Evolutionary conservation across 2,888 invertebrate species (phyloP).

Genomic region (Prosopocoilus inquinatus): DNA sequence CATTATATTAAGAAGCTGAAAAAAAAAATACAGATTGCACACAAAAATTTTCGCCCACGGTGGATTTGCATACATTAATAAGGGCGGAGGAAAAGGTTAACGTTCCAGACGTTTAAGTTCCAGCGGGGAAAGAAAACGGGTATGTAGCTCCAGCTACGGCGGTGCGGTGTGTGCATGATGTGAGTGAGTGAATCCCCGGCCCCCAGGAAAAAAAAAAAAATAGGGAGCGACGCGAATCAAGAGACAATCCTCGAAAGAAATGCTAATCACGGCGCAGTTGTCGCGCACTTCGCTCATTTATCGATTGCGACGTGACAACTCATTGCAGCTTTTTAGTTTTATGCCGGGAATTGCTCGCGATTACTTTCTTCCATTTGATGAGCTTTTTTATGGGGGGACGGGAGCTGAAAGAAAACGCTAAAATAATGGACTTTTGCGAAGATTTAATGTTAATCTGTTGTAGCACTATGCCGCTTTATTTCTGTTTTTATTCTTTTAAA

Average conservation of each 20-base stretch:
- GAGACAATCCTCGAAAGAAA: constrained; percentile 38
- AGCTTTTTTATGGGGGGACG: constrained; percentile 26
- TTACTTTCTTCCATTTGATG: constrained; percentile 39
- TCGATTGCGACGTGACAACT: constrained; percentile 43
- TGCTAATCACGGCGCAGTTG: constrained; percentile 39
- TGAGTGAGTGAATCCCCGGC: constrained; percentile 9
- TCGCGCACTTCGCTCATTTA: constrained; percentile 42
- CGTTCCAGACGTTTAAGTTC: constrained; percentile 2
- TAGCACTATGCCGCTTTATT: neutral
- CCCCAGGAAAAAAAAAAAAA: no score
- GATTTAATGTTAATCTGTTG: constrained; percentile 30
- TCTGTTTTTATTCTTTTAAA: no score
- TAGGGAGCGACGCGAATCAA: constrained; percentile 11
- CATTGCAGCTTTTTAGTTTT: constrained; percentile 43
- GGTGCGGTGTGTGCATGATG: neutral
- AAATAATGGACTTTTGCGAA: constrained; percentile 34
- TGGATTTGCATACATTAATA: constrained; percentile 2
- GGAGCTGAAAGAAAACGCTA: constrained; percentile 29
- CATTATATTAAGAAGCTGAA: constrained; percentile 1
- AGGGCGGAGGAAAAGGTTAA: constrained; percentile 1
- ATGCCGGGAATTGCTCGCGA: constrained; percentile 36
- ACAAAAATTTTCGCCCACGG: constrained; percentile 1
- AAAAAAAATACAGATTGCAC: neutral
- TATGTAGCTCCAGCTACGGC: neutral
- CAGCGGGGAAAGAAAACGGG: constrained; percentile 7